Conservation (phyloP, 2,797 vertebrate species). For the Pampus argenteus region DNA sequence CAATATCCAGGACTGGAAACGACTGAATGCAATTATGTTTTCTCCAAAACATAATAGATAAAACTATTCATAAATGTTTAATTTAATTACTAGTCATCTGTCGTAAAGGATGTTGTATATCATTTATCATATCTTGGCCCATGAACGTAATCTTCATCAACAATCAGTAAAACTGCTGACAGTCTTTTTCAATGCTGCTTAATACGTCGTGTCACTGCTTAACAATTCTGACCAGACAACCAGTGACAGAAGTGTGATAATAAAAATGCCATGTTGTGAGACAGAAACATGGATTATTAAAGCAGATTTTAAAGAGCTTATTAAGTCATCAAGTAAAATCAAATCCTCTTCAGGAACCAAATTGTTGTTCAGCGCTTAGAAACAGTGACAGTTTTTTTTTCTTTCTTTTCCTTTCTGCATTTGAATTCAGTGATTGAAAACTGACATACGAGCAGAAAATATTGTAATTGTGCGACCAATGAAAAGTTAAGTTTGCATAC, state of each 20-base stretch:
- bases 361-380: neutral
- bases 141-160: slow-evolving; percentile 22
- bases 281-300: slow-evolving; percentile 12
- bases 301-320: neutral
- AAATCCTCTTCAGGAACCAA: neutral
- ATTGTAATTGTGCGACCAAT: slow-evolving; percentile 28
- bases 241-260: neutral
- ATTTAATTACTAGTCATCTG: neutral
- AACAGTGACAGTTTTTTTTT: neutral
- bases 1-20: neutral
- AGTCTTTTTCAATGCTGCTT: neutral
- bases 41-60: neutral
- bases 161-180: slow-evolving; percentile 31
- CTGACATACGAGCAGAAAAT: neutral
- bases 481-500: slow-evolving; percentile 51
- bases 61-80: neutral
- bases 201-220: slow-evolving; percentile 1
- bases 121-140: neutral
- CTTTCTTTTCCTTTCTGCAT: neutral
- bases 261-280: neutral
- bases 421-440: neutral
- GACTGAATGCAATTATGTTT: neutral
- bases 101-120: neutral
- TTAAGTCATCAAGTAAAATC: slow-evolving; percentile 3
- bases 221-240: slow-evolving; percentile 1